These are phyloP conservation scores for Glomeris marginata DNA, from an alignment of 2,888 invertebrate species.

Conservation along the genomic window DNA sequence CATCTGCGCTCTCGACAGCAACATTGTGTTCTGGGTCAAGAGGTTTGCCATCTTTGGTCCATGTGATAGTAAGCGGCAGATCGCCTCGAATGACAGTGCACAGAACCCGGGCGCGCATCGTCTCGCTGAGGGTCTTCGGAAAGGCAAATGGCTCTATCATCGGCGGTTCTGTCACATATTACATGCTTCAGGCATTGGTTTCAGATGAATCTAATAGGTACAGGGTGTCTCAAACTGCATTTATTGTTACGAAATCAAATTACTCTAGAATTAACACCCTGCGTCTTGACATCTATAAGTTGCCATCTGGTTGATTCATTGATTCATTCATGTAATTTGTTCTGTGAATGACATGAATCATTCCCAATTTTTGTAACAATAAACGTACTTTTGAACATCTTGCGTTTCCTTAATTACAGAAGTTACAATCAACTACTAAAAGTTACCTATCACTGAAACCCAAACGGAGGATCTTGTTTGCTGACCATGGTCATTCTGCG, in stretches of 20 bases:
- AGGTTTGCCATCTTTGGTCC: slow-evolving; percentile 30
- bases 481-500: slow-evolving; percentile 14
- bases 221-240: no score
- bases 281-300: no score
- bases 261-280: no score
- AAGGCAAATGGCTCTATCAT: slow-evolving; percentile 30
- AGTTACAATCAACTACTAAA: not conserved
- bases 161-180: slow-evolving; percentile 27
- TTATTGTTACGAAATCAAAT: no score
- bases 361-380: no score
- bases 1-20: slow-evolving; percentile 25
- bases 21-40: slow-evolving; percentile 25
- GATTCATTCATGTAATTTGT: no score
- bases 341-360: no score
- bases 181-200: no score
- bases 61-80: slow-evolving; percentile 30
- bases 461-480: slow-evolving; percentile 12
- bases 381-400: no score
- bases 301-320: no score
- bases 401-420: no score
- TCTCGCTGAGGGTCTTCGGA: slow-evolving; percentile 25
- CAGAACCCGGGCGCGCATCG: slow-evolving; percentile 29
- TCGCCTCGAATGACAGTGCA: slow-evolving; percentile 33
- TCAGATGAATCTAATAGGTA: no score
- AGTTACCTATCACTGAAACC: slow-evolving; percentile 14